Evolutionary conservation across 2,888 invertebrate genomes (phyloP).

Genomic region (Eilema caniola): DNA sequence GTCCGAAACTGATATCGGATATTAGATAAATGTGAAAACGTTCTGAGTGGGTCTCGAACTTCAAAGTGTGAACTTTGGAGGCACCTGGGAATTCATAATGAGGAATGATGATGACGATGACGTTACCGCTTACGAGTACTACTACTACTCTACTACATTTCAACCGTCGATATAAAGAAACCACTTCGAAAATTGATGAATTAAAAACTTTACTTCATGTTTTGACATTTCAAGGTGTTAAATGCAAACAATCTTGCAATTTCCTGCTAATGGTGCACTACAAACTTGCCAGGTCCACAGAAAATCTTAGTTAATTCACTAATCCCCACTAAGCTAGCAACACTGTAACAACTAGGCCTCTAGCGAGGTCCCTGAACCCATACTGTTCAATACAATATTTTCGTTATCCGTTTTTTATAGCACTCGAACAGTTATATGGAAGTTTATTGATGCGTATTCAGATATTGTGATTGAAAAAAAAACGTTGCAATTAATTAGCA

Average conservation of each 20-base stretch:
- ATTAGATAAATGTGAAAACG: too few relatives aligned
- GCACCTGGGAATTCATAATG: too few relatives aligned
- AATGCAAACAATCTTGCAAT: neutral
- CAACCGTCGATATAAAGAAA: too few relatives aligned
- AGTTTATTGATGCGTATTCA: neutral
- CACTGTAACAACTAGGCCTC: slow-evolving; percentile 43
- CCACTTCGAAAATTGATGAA: too few relatives aligned
- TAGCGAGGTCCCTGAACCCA: slow-evolving; percentile 40
- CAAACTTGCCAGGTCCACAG: neutral
- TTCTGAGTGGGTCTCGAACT: too few relatives aligned
- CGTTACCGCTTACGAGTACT: too few relatives aligned
- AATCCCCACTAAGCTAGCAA: slow-evolving; percentile 44
- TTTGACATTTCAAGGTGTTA: neutral
- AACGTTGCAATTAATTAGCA: neutral
- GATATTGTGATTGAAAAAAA: neutral
- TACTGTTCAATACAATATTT: slow-evolving; percentile 12
- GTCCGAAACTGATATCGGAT: too few relatives aligned
- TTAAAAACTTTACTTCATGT: too few relatives aligned
- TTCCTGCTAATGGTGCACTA: neutral
- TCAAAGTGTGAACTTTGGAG: too few relatives aligned
- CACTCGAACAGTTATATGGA: neutral
- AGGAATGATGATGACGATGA: too few relatives aligned
- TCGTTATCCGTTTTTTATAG: slow-evolving; percentile 13
- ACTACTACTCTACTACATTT: too few relatives aligned
- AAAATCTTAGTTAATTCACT: slow-evolving; percentile 43